Evolutionary conservation across 2,888 invertebrate species (phyloP), one percentile per base, ranked within the genome.

Genomic region (Cyclophora albipunctata): DNA sequence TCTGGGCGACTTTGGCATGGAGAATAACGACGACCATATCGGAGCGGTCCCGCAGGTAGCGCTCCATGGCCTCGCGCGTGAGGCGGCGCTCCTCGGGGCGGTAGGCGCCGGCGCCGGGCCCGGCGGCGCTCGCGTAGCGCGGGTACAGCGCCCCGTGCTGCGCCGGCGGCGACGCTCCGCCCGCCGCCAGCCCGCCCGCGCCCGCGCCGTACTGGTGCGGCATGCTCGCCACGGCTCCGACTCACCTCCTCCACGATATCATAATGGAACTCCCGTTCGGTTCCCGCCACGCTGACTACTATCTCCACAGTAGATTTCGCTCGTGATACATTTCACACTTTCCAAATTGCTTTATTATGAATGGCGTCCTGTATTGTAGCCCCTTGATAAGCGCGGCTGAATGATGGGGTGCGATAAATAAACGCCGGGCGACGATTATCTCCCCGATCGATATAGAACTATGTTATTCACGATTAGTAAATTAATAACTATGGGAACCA

Each of bases 1-100:
- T 99, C 84, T 99, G 99, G 40, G 99, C 99, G 46, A 99, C 99
- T 91, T 99, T 99, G 46, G 99, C 99, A 85, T 99, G 99, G 51
- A 99, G 90, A 67, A 99, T 98, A 48, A 98, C 97, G 53, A 99
- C 95, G 34, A 97, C 94, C 96, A 98, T 97, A 80, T 98, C 98
- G 66, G 96, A 95, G 65, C 97, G 92, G 75, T 98, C 98, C 51
- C 96, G 92, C 67, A 99, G 91, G 81, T 99, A 99, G 51, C 96
- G 93, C 79, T 97, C 96, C 99, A 99, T 99, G 42, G 97, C 96
- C 67, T 98, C 97, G 53, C 96, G 90, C 35, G 95, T 96, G 61
- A 96, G 90, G 53, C 94, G 90, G 71, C 96, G 94, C 76, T 96
- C 96, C 76, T 95, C 95, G 46, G 93, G 92, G 52, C 94, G 91